phyloP scores from a whole-genome alignment of 1,140 invertebrate genomes.

The Nephila pilipes region DNA sequence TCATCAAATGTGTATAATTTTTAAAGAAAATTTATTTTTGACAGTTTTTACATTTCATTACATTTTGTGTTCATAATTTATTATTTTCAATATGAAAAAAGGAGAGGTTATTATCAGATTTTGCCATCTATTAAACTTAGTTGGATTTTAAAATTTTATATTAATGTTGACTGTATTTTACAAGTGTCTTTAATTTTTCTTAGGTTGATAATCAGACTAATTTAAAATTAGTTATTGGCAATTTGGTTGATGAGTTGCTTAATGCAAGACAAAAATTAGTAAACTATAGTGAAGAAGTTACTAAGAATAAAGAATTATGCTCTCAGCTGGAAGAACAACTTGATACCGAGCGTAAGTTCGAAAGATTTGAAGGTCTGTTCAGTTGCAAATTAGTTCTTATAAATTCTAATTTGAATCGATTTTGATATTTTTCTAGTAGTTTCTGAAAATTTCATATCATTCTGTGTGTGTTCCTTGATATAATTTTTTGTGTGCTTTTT shows the following conservation, averaged over 20 bases:
- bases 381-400: not conserved
- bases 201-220: slow-evolving; percentile 39
- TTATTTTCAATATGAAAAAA: too few relatives aligned
- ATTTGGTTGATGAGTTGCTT: slow-evolving; percentile 49
- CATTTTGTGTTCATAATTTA: too few relatives aligned
- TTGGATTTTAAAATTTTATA: too few relatives aligned
- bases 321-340: slow-evolving; percentile 10
- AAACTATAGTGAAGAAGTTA: slow-evolving; percentile 29
- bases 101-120: too few relatives aligned
- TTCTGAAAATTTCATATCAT: not conserved
- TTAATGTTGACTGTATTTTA: too few relatives aligned
- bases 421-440: not conserved
- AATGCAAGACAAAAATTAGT: not conserved
- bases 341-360: slow-evolving; percentile 3
- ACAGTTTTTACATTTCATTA: too few relatives aligned
- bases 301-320: not conserved
- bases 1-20: too few relatives aligned
- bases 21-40: too few relatives aligned
- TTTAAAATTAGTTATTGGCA: slow-evolving; percentile 32
- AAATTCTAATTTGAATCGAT: not conserved
- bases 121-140: too few relatives aligned
- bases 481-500: not conserved
- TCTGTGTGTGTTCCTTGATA: not conserved
- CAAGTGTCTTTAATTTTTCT: not conserved
- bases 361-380: too few relatives aligned